Evolutionary conservation across 2,113 vertebrate species (phyloP).

Genomic region (pig (Sus scrofa)): T2T-Sscrofa CM000822.6:18839501-18840000

Average conservation of each 20-base stretch:
- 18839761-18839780: not conserved
- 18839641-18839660: no score
- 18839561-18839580: not conserved
- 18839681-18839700: no score
- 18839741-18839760: conserved; percentile 29
- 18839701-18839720: no score
- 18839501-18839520: not conserved
- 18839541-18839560: not conserved
- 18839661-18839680: no score
- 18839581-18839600: not conserved
- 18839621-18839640: no score
- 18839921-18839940: not conserved
- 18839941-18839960: not conserved
- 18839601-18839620: no score
- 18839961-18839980: not conserved
- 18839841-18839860: not conserved
- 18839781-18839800: not conserved
- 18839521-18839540: not conserved
- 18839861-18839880: not conserved
- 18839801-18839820: conserved; percentile 20
- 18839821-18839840: not conserved
- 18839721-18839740: not conserved
- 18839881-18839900: not conserved
- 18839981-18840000: not conserved
- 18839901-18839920: not conserved